phyloP scores from a whole-genome alignment of 1,140 invertebrate species.

The Phortica variegata region DNA sequence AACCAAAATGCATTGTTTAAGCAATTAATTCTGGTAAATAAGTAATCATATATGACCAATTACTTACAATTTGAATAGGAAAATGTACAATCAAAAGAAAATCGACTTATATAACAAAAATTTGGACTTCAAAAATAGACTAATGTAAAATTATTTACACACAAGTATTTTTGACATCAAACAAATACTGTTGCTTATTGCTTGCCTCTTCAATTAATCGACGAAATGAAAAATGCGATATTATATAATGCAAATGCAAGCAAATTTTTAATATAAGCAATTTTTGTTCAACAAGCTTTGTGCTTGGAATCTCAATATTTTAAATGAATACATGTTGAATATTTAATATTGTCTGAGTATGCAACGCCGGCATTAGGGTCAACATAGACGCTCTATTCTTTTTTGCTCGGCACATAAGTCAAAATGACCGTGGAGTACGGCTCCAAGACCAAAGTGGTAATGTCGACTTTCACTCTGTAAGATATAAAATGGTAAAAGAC shows the following conservation, averaged over 20 bases:
- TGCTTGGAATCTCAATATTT: constrained; percentile 1
- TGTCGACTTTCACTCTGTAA: constrained; percentile 41
- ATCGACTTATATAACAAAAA: too few species aligned
- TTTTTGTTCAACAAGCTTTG: constrained; percentile 1
- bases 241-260: constrained; percentile 19
- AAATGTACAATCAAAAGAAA: too few species aligned
- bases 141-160: too few species aligned
- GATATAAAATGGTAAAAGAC: constrained; percentile 12
- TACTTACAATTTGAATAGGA: too few species aligned
- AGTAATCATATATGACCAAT: too few species aligned
- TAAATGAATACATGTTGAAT: not conserved
- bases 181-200: too few species aligned
- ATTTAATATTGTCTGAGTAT: constrained; percentile 1
- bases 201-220: too few species aligned
- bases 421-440: constrained; percentile 58
- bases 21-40: too few species aligned
- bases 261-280: not conserved
- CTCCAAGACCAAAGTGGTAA: constrained; percentile 45
- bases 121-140: too few species aligned
- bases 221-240: too few species aligned
- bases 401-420: constrained; percentile 58
- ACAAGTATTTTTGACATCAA: too few species aligned
- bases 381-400: not conserved
- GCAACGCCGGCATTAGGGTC: constrained; percentile 6
- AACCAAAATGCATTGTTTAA: too few species aligned